phyloP scores from a whole-genome alignment of 1,140 invertebrate genomes.

The Helicoverpa armigera region DNA sequence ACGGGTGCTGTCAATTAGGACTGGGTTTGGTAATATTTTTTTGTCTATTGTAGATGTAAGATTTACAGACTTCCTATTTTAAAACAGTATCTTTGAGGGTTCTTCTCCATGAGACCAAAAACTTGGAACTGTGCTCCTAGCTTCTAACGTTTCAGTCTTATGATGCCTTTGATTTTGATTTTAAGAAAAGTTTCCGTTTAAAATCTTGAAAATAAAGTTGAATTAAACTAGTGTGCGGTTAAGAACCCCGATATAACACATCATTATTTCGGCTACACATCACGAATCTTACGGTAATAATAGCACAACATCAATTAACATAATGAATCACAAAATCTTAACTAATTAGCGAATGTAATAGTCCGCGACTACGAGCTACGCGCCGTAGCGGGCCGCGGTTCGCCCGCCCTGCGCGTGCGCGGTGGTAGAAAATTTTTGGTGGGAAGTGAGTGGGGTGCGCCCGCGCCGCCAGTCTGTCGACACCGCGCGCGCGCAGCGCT shows the following conservation, averaged over 20 bases:
- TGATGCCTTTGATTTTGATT: background rate
- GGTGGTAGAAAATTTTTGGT: slow-evolving; percentile 84
- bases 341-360: slow-evolving; percentile 45
- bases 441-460: slow-evolving; percentile 84
- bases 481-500: slow-evolving; percentile 75
- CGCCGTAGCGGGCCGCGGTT: slow-evolving; percentile 70
- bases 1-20: too few relatives aligned
- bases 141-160: too few relatives aligned
- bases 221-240: background rate
- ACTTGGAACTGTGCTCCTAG: too few relatives aligned
- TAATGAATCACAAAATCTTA: slow-evolving; percentile 37
- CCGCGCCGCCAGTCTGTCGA: slow-evolving; percentile 76
- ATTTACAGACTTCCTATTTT: too few relatives aligned
- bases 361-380: slow-evolving; percentile 12
- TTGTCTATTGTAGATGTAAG: too few relatives aligned
- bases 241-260: slow-evolving; percentile 16
- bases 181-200: background rate
- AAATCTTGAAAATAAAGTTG: background rate
- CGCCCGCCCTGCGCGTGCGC: slow-evolving; percentile 59
- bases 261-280: slow-evolving; percentile 30
- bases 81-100: too few relatives aligned
- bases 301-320: slow-evolving; percentile 43
- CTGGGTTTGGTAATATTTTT: too few relatives aligned
- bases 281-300: slow-evolving; percentile 43
- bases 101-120: too few relatives aligned